Evolutionary conservation across 30 jellyfish, hydroid and myxozoan species (phyloP).

Genomic region (Nemopilema nomurai): DNA sequence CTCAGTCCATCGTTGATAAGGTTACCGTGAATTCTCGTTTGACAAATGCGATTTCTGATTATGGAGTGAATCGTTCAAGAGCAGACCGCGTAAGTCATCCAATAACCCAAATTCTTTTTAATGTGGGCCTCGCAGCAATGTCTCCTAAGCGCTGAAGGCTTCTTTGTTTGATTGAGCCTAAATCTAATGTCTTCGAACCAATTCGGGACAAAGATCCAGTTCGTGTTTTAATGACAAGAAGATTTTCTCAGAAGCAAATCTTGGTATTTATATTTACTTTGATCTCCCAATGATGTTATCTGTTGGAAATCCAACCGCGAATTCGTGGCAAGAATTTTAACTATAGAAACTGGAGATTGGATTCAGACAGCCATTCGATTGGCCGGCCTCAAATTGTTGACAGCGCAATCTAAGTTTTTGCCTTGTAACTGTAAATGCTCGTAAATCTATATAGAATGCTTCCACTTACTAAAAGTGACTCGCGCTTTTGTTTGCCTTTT

Average conservation of each 20-base stretch:
- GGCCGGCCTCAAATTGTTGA: too few relatives aligned
- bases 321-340: background rate
- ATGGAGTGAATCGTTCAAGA: background rate
- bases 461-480: too few relatives aligned
- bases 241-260: background rate
- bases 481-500: too few relatives aligned
- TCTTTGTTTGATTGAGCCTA: background rate
- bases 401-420: too few relatives aligned
- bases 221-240: background rate
- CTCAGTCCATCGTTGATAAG: background rate
- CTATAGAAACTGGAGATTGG: background rate
- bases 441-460: too few relatives aligned
- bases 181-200: background rate
- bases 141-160: background rate
- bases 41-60: background rate
- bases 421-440: too few relatives aligned
- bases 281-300: background rate
- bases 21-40: background rate
- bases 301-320: background rate
- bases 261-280: background rate
- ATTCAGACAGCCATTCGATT: background rate
- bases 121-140: background rate
- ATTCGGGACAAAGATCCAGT: background rate
- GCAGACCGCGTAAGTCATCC: background rate
- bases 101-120: background rate